Percentiles rank a stretch among this genome's conserved stretches.
These are phyloP conservation scores for Lordiphosa stackelbergi DNA, from an alignment of 1,140 invertebrate genomes.

Conservation along the genomic window DNA sequence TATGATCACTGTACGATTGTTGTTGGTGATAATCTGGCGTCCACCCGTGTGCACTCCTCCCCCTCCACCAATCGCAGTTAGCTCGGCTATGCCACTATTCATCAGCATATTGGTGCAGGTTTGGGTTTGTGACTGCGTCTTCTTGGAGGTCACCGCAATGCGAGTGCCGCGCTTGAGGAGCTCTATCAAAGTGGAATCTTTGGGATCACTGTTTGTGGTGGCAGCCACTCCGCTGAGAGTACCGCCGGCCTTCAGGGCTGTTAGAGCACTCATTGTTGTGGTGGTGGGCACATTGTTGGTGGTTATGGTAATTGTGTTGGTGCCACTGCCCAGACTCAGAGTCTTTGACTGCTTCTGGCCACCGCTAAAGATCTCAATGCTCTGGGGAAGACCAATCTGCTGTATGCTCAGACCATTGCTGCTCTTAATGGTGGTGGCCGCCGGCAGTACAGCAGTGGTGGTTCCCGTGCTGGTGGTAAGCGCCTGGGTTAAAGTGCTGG, in stretches of 20 bases:
- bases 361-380: conserved; percentile 71
- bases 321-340: conserved; percentile 47
- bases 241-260: conserved; percentile 50
- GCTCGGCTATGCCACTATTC: conserved; percentile 30
- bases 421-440: conserved; percentile 68
- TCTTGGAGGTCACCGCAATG: conserved; percentile 80
- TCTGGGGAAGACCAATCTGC: conserved; percentile 69
- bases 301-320: conserved; percentile 66
- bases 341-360: conserved; percentile 57
- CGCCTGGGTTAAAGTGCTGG: conserved; percentile 29
- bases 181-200: conserved; percentile 81
- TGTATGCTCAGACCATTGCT: conserved; percentile 55
- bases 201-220: conserved; percentile 63
- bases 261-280: conserved; percentile 60
- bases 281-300: conserved; percentile 67
- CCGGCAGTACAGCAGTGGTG: conserved; percentile 55
- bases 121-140: conserved; percentile 41
- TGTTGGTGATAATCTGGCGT: conserved; percentile 70
- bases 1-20: conserved; percentile 72
- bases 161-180: conserved; percentile 84
- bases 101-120: conserved; percentile 31
- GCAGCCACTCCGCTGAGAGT: conserved; percentile 32
- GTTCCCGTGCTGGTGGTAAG: conserved; percentile 32
- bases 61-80: conserved; percentile 37
- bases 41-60: conserved; percentile 1